phyloP scores from a whole-genome alignment of 2,797 vertebrate species.

The Macropus fuliginosus region DNA sequence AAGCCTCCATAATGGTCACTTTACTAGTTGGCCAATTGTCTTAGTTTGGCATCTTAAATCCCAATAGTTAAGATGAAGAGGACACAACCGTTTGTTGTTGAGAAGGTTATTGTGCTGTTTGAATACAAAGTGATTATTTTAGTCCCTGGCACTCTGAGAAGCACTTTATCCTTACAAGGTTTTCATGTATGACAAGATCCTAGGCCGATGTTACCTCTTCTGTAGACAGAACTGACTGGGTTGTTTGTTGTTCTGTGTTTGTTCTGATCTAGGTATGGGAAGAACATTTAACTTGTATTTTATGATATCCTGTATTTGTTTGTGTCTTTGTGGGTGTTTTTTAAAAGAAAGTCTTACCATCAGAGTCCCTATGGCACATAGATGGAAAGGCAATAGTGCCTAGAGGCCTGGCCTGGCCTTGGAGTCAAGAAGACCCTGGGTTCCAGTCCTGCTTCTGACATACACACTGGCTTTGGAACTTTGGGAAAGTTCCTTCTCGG shows the following conservation, averaged over 20 bases:
- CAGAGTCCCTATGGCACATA: not conserved
- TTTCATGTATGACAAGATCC: conserved; percentile 30
- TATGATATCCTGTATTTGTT: conserved; percentile 50
- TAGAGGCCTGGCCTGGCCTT: not conserved
- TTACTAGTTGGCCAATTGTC: conserved; percentile 75
- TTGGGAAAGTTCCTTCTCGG: no score
- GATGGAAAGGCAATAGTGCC: not conserved
- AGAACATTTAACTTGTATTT: conserved; percentile 36
- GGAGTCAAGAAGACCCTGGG: not conserved
- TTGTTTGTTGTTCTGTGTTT: conserved; percentile 26
- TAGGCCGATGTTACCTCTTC: not conserved
- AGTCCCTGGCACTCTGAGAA: conserved; percentile 13
- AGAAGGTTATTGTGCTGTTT: conserved; percentile 69
- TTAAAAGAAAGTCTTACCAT: conserved; percentile 12
- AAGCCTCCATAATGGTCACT: conserved; percentile 72
- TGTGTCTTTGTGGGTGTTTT: conserved; percentile 29
- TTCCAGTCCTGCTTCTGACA: not conserved
- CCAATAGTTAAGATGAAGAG: conserved; percentile 57
- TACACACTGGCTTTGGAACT: no score
- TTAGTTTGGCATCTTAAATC: conserved; percentile 60
- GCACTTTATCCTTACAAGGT: not conserved
- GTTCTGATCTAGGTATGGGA: conserved; percentile 33
- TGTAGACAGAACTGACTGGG: not conserved
- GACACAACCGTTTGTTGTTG: conserved; percentile 70
- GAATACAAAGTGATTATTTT: conserved; percentile 73